Evolutionary conservation across 2,888 invertebrate species (phyloP), one percentile per base, ranked within the genome.

Genomic region (Octodonta nipae): DNA sequence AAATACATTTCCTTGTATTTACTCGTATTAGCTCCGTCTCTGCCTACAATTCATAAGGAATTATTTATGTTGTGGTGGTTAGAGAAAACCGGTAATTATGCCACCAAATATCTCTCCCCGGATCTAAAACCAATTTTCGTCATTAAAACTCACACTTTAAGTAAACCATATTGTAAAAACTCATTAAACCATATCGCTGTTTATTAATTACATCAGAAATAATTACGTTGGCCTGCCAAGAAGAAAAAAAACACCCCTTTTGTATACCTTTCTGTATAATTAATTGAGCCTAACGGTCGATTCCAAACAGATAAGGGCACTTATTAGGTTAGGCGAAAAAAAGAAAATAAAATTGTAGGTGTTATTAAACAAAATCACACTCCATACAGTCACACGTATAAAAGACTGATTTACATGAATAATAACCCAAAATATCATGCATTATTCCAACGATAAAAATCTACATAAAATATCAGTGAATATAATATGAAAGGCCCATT

Each of bases 331-430:
- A n/a, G n/a, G n/a, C n/a, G n/a, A 31, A 37, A 40, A 40, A 34
- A 28, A 26, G 20, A 30, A 38, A 41, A 38, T 41, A 36, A 40
- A 40, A 40, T 48, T 44, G 50, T 47, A 44, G 50, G 49, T 50
- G 52, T 54, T 56, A 57, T 57, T 55, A 55, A 55, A 54, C 48
- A 54, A 55, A 56, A 56, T 55, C 55, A 52, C 54, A 52, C 51
- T 45, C 48, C 46, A 38, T 44, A 48, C 50, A 54, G 51, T 52
- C 54, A 53, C 52, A 56, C 47, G 50, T 52, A 54, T 50, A 55
- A 55, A 52, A 47, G 52, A 47, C 46, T 54, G 54, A 58, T 58
- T 58, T 57, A 51, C 56, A 57, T 58, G 54, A 52, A 51, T 58
- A 58, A 58, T 58, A 51, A 55, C 54, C 47, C 51, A 52, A 56